A percentile compares a stretch with the other conserved stretches of the same genome.
Conservation (phyloP, 2,113 vertebrate genomes). For the Dermatemys mawii region DNA sequence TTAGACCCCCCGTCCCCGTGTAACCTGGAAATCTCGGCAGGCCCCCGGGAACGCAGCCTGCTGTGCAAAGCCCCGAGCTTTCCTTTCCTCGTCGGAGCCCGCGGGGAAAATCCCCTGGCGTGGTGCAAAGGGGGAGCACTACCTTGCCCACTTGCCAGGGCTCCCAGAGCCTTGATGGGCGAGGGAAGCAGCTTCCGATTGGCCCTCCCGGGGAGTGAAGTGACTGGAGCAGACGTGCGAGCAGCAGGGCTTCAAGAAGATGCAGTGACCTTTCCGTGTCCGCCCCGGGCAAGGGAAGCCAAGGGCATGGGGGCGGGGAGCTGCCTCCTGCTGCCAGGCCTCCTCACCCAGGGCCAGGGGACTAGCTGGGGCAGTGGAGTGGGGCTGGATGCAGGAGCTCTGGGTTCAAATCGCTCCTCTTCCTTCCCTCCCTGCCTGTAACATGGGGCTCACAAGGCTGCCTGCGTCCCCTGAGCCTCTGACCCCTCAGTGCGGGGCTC, state of each 20-base stretch:
- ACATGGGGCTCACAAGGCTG: background rate
- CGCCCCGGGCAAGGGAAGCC: background rate
- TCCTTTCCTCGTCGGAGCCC: background rate
- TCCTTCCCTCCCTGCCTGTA: no score
- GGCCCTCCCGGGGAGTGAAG: conserved; percentile 33
- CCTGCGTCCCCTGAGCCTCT: background rate
- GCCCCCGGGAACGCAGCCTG: background rate
- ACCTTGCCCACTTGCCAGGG: background rate
- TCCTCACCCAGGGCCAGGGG: no score
- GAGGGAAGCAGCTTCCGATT: background rate
- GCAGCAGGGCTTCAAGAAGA: background rate
- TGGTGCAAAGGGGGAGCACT: background rate
- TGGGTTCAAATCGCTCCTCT: background rate
- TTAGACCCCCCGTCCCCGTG: background rate
- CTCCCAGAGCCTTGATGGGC: background rate
- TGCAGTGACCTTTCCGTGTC: background rate
- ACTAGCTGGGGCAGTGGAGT: background rate
- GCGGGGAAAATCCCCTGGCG: background rate
- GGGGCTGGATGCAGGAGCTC: background rate
- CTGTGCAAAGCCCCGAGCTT: background rate
- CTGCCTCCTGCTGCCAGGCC: no score
- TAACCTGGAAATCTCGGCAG: background rate
- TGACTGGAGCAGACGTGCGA: background rate
- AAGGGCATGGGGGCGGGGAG: no score
- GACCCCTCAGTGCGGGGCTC: background rate